These are phyloP conservation scores for Agapornis roseicollis DNA, from an alignment of 2,113 vertebrate species.

Conservation along the genomic window DNA sequence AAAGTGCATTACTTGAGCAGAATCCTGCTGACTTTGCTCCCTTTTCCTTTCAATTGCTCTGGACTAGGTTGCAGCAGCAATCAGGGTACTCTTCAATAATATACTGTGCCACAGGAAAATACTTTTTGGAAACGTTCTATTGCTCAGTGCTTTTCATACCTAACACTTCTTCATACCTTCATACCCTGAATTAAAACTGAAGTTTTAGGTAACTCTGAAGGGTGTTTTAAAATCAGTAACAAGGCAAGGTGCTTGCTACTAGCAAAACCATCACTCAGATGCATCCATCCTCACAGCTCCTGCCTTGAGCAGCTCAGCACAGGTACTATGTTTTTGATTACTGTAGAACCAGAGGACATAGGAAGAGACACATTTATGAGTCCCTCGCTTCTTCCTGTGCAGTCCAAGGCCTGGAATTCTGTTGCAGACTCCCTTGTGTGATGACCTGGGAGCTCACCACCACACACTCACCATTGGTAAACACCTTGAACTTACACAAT, in stretches of 20 bases:
- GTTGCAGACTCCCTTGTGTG: neutral
- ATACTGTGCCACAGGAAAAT: neutral
- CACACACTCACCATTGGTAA: fast-evolving
- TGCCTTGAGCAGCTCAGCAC: neutral
- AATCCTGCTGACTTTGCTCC: neutral
- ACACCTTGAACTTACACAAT: neutral
- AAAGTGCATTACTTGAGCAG: neutral
- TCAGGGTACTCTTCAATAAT: neutral
- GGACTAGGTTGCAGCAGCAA: neutral
- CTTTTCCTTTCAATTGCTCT: neutral
- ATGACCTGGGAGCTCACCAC: neutral
- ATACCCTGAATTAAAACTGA: neutral
- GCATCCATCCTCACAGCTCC: neutral
- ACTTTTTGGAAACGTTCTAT: neutral
- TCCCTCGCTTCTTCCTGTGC: neutral
- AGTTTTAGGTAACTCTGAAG: neutral
- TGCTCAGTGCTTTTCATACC: neutral
- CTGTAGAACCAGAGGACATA: neutral
- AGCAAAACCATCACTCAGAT: neutral
- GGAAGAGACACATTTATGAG: neutral
- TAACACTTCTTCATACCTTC: neutral
- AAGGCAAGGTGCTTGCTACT: neutral
- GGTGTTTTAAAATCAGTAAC: neutral
- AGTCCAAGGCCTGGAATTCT: neutral
- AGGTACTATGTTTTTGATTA: neutral